These are phyloP conservation scores for Dichetophora obliterata DNA, from an alignment of 2,888 invertebrate genomes.

Conservation along the genomic window DNA sequence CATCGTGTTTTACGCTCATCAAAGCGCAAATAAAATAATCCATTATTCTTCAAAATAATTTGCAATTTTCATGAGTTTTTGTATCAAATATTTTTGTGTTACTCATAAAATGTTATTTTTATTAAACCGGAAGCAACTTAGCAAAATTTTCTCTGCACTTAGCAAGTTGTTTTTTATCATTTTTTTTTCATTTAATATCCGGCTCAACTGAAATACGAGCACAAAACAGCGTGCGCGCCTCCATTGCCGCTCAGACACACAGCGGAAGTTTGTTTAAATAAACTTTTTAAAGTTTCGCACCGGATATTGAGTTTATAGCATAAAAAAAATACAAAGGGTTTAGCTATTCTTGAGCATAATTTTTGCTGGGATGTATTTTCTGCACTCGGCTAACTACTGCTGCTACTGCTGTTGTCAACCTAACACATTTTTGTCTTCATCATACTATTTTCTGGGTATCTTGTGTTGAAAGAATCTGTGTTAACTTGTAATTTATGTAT, in stretches of 20 bases:
- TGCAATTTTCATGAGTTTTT: not conserved
- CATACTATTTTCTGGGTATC: not conserved
- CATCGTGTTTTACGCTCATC: no score
- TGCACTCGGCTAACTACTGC: no score
- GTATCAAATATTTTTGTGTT: no score
- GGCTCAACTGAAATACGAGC: constrained; percentile 60
- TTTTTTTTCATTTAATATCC: constrained; percentile 58
- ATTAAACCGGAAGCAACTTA: constrained; percentile 30
- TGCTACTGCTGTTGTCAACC: not conserved
- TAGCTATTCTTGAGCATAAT: not conserved
- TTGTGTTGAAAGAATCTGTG: constrained; percentile 3
- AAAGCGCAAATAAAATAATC: no score
- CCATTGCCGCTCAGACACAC: constrained; percentile 9
- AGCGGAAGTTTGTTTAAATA: constrained; percentile 47
- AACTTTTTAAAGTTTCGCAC: constrained; percentile 51
- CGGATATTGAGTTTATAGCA: constrained; percentile 64
- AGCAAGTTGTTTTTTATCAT: not conserved
- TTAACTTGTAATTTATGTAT: constrained; percentile 21
- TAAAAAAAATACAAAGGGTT: constrained; percentile 6
- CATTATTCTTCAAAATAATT: no score
- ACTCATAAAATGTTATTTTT: not conserved
- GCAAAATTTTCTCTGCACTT: constrained; percentile 27
- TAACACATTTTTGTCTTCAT: not conserved
- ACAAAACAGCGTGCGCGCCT: not conserved
- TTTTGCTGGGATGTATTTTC: not conserved